phyloP scores from a whole-genome alignment of 2,113 vertebrate species.

The Hyaena hyaena region DNA sequence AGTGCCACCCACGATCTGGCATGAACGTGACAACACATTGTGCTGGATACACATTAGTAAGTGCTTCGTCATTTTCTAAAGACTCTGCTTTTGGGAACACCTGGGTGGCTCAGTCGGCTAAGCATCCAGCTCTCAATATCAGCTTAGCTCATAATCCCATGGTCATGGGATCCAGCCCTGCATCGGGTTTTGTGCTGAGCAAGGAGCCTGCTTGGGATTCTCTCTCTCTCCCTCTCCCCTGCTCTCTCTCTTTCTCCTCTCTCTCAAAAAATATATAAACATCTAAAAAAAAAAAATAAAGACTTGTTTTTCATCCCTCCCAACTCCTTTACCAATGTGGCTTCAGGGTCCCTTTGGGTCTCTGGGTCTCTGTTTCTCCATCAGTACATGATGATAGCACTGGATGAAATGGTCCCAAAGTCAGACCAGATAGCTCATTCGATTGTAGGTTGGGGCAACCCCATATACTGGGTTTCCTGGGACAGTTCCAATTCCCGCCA shows the following conservation, averaged over 20 bases:
- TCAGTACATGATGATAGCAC: neutral
- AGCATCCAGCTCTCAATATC: too few relatives aligned
- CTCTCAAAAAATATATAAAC: too few relatives aligned
- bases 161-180: too few relatives aligned
- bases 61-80: neutral
- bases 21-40: neutral
- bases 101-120: too few relatives aligned
- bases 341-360: neutral
- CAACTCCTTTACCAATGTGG: neutral
- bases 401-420: neutral
- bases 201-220: too few relatives aligned
- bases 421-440: neutral
- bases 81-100: too few relatives aligned
- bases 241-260: too few relatives aligned
- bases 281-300: neutral
- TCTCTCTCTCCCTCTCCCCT: too few relatives aligned
- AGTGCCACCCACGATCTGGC: accelerated
- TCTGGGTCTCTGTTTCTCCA: neutral
- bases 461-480: neutral
- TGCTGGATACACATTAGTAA: accelerated
- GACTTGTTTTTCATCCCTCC: neutral
- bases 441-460: neutral
- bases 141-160: too few relatives aligned
- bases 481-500: neutral
- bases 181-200: too few relatives aligned